phyloP scores from a whole-genome alignment of 2,113 vertebrate genomes.

The Eira barbara region DNA sequence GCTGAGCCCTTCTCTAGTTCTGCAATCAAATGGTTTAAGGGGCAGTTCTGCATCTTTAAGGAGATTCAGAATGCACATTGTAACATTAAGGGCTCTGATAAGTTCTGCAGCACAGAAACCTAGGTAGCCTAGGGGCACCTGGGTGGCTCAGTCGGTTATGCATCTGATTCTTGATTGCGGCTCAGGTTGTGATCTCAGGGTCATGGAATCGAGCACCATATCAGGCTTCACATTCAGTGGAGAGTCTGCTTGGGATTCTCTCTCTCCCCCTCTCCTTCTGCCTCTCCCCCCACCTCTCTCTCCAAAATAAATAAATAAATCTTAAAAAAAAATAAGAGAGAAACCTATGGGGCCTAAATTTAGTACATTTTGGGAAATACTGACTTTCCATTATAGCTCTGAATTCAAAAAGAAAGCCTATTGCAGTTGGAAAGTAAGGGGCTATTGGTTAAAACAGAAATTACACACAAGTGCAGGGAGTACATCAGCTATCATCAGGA shows the following conservation, averaged over 20 bases:
- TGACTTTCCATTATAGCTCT: background rate
- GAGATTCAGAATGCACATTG: background rate
- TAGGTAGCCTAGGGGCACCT: background rate
- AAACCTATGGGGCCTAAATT: background rate
- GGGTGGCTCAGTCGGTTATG: background rate
- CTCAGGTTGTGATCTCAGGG: background rate
- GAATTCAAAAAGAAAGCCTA: background rate
- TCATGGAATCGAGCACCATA: background rate
- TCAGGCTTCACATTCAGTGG: background rate
- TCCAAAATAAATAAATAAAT: background rate
- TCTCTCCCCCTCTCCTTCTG: background rate
- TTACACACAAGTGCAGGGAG: background rate
- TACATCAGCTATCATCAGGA: background rate
- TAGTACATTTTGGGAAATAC: background rate
- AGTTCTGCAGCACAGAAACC: background rate
- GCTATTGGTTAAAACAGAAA: background rate
- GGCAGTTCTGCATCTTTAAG: background rate
- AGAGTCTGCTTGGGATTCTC: background rate
- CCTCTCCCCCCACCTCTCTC: background rate
- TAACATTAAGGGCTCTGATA: background rate
- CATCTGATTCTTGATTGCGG: background rate
- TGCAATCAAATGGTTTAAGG: background rate
- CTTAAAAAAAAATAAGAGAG: background rate
- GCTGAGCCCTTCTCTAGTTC: background rate
- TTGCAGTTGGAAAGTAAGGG: background rate